These are phyloP conservation scores for Buphagus erythrorhynchus DNA, from an alignment of 2,797 vertebrate species.

Conservation along the genomic window DNA sequence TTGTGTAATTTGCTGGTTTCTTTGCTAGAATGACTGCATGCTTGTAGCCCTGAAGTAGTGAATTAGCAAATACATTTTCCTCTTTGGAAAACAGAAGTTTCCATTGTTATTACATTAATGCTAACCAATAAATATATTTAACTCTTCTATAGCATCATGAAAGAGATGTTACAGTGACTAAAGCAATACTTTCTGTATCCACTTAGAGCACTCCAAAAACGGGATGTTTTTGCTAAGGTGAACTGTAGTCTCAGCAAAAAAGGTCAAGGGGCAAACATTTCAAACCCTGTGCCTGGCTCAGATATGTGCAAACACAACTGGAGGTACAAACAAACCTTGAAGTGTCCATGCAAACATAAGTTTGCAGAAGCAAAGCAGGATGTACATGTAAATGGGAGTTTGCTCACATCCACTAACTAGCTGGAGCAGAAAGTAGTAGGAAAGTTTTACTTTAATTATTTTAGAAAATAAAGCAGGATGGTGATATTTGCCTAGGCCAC, in stretches of 20 bases:
- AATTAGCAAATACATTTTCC: background rate
- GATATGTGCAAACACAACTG: background rate
- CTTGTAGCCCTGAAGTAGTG: background rate
- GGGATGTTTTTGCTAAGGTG: background rate
- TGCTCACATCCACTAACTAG: background rate
- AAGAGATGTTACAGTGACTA: background rate
- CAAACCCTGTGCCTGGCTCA: background rate
- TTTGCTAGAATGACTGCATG: background rate
- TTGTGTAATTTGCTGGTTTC: background rate
- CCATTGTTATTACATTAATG: background rate
- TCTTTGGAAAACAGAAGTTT: background rate
- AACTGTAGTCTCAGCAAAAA: background rate
- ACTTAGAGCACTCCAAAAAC: background rate
- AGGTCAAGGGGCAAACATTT: background rate
- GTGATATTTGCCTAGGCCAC: background rate
- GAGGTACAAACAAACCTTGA: background rate
- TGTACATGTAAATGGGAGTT: rapidly evolving
- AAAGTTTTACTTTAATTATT: background rate
- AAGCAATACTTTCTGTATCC: background rate
- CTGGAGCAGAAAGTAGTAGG: background rate
- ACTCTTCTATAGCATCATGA: background rate
- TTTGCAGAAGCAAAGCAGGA: background rate
- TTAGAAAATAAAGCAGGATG: background rate
- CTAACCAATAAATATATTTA: background rate
- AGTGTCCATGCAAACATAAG: rapidly evolving